Percentiles rank a stretch among this genome's conserved stretches.
These are phyloP conservation scores for Callinectes sapidus DNA, from an alignment of 2,888 invertebrate species.

Conservation along the genomic window DNA sequence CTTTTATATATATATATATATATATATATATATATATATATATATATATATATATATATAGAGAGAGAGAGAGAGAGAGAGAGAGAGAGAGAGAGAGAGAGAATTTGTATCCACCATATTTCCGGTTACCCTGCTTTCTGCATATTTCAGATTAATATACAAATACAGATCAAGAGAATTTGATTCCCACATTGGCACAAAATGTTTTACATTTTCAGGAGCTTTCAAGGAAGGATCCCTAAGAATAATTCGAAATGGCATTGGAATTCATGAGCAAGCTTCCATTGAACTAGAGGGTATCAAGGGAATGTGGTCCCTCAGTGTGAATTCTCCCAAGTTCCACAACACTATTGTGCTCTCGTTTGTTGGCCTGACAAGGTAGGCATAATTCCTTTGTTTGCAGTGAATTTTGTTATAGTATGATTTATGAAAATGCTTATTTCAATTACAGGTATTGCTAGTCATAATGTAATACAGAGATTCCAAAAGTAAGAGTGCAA, in stretches of 20 bases:
- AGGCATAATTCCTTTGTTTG: constrained; percentile 58
- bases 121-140: no score
- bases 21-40: no score
- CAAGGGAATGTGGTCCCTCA: constrained; percentile 98
- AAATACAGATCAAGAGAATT: neutral
- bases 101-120: no score
- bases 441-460: neutral
- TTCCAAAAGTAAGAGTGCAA: neutral
- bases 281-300: constrained; percentile 97
- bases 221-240: constrained; percentile 98
- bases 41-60: no score
- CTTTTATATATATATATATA: no score
- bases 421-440: neutral
- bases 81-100: no score
- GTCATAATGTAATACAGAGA: neutral
- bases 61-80: no score
- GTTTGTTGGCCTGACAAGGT: constrained; percentile 97
- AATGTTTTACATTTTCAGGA: constrained; percentile 77
- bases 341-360: constrained; percentile 95
- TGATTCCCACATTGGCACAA: neutral
- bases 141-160: no score
- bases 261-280: constrained; percentile 98
- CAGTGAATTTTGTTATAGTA: neutral
- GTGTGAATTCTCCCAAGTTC: constrained; percentile 79
- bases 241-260: constrained; percentile 97